Conservation (phyloP, 2,113 vertebrate genomes). For the Siniperca chuatsi region DNA sequence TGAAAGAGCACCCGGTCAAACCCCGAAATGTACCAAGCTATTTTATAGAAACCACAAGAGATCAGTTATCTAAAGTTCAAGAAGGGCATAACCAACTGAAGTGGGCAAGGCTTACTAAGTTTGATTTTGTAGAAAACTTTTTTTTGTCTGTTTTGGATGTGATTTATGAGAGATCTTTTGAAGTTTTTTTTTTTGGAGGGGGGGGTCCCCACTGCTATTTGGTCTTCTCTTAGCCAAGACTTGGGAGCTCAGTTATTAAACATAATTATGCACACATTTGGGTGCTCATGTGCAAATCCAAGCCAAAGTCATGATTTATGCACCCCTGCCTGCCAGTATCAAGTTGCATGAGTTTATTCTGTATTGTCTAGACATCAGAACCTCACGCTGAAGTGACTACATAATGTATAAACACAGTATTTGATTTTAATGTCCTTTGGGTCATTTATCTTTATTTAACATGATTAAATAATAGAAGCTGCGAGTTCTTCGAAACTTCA, state of each 20-base stretch:
- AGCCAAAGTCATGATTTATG: conserved; percentile 33
- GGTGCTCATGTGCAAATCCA: neutral
- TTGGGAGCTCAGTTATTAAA: neutral
- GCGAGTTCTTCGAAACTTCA: neutral
- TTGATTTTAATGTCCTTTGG: conserved; percentile 20
- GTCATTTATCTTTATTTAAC: conserved; percentile 14
- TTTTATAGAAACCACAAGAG: neutral
- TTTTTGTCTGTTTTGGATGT: neutral
- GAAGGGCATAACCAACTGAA: neutral
- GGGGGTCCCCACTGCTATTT: neutral
- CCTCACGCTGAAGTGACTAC: neutral
- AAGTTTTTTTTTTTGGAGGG: neutral
- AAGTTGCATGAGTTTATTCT: conserved; percentile 9
- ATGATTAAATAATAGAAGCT: conserved; percentile 2
- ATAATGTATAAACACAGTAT: conserved; percentile 6
- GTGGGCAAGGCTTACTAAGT: neutral
- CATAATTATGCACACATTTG: neutral
- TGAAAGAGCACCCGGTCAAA: neutral
- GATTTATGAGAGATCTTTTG: neutral
- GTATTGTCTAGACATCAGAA: conserved; percentile 15
- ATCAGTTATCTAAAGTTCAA: neutral
- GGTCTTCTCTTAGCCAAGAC: conserved; percentile 9
- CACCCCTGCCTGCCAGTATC: neutral
- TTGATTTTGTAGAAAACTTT: neutral
- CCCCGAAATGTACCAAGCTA: neutral